Base-by-base conservation (phyloP, 2,888 invertebrate species). In the Diadromus collaris region DNA sequence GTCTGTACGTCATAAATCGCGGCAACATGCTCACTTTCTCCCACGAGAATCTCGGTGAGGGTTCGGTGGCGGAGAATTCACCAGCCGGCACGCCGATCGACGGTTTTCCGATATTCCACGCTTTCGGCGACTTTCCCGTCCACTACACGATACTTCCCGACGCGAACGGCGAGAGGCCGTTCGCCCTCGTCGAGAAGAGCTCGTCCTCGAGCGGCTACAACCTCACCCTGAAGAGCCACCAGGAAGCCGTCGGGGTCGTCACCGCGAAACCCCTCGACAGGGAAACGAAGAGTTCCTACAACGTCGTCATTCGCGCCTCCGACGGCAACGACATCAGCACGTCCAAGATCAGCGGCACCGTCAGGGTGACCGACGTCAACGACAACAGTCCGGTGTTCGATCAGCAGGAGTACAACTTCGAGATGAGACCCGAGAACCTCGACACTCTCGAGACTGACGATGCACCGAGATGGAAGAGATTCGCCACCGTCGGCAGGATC, bases 381-480 rank as follows among this genome's bases (percentile, higher is more conserved):
- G 98, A 98, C 91, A 98, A 98, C 90, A 94, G 95, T 80, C 98
- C 98, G 0, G 93, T 95, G 46, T 98, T 98, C 90, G 94, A 95
- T 48, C 94, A 95, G 83, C 93, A 94, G 76, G 93, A 95, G 63
- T 97, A 97, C 89, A 94, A 95, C 84, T 97, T 97, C 88, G 92
- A 95, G 85, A 92, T 96, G 27, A 85, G 87, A 64, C 89, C 91
- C 87, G 77, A 79, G 16, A 86, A 86, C 46, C 1, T 86, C 5
- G 86, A 86, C 0, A 92, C 92, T 81, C 91, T 92, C 79, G 92
- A 92, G 41, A 95, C 95, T 87, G 93, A 94, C 7, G 92, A 92
- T 6, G 92, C 91, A 7, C 93, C 93, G 16, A 92, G 92, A 65
- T 96, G 95, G 95, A 94, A 95, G 86, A 93, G 97, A 75, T 98